Base-by-base conservation (phyloP, 2,113 vertebrate species). In the Buteo buteo region DNA sequence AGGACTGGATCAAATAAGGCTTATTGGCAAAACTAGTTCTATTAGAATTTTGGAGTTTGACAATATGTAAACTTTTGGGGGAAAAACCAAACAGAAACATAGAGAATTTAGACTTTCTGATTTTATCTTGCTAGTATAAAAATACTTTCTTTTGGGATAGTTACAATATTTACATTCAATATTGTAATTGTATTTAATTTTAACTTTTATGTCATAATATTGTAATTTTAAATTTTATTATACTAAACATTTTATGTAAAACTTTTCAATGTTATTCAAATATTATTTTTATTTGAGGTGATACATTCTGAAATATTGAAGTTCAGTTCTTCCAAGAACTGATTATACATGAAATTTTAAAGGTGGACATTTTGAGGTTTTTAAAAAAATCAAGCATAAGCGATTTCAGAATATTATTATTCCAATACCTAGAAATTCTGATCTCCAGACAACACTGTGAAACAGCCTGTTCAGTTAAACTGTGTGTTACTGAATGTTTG, bases 21-120 rank as follows among this genome's bases (percentile, higher is more conserved):
- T 69, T 11, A 36, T n/a, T 69, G 19, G 5, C 21, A 80, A 72
- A 88, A 86, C 2, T 9, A 44, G 1, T 55, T 85, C 9, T 67
- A 9, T 4, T 42, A 4, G 36, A 72, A 69, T 44, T 69, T 44
- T 3, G 1, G 8, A 4, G 10, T 61, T 80, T 73, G 22, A 69
- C 9, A 69, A 64, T 21, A 38, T 1, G 2, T 45, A 54, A 79
- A 49, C 22, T 92, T 36, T 7, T 6, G 2, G 7, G 6, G 3
- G 0, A 2, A 36, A 50, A 65, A 13, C 1, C 17, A 49, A 55
- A 40, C 1, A 67, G 26, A 80, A 61, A 3, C 9, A 49, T 3
- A 49, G 32, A 72, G 2, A 3, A 42, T 67, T 88, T 86, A 71
- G 11, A 76, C 4, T 45, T 47, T 20, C 13, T 76, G 18, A 28